Evolutionary conservation across 2,797 vertebrate genomes (phyloP), one percentile per base, ranked within the genome.

Genomic region (Eupleurogrammus muticus): DNA sequence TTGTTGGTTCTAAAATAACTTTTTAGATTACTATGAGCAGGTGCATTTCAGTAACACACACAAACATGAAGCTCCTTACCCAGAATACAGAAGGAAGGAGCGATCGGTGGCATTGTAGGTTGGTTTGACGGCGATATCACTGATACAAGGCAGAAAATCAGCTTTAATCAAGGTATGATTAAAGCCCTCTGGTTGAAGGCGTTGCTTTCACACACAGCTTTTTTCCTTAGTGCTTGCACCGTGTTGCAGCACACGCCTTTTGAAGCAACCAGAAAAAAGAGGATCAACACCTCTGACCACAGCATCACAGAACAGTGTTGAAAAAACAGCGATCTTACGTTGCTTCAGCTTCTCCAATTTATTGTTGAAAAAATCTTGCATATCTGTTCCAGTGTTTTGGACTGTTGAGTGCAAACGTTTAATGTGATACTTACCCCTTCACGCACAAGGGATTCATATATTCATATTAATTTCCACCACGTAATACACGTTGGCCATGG

Each of bases 221-320:
- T 61, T 73, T 62, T 64, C 21, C 16, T 70, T 2, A 53, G 3
- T 66, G 55, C 14, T 14, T n/a, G 46, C 48, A 53, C 24, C 47
- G 47, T n/a, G 1, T 68, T 61, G 17, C 61, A 28, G 3, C 28
- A 28, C 28, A 10, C 52, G 9, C 7, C 10, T 47, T 47, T 11
- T 62, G 47, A 60, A 49, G 24, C 20, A 85, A 84, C 57, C 68
- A 12, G n/a, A n/a, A 70, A 77, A 85, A 90, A 90, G 82, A 86
- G 81, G 83, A 89, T 85, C 73, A 77, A 66, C 16, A 1, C n/a
- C 55, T 66, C 40, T 68, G 59, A 85, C 70, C 77, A 76, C 75
- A 81, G 51, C 72, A 34, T 62, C 32, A 82, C 24, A 80, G 16
- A 66, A 49, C 17, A 23, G 5, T n/a, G 36, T 90, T 90, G 75